phyloP scores from a whole-genome alignment of 2,888 invertebrate species.

The Thereva nobilitata region DNA sequence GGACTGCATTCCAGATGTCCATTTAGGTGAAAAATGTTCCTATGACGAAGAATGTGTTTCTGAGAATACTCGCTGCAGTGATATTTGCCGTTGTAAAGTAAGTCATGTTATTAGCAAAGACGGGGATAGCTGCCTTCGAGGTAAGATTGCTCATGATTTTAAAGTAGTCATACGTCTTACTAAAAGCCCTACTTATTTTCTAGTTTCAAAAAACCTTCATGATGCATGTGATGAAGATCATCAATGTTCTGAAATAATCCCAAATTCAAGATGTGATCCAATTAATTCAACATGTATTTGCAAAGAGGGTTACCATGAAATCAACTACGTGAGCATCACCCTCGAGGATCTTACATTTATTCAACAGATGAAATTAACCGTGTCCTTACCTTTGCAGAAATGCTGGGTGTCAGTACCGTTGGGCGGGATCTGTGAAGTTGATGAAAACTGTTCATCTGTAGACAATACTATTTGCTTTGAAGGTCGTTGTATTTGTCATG shows the following conservation, averaged over 20 bases:
- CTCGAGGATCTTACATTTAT: slow-evolving; percentile 32
- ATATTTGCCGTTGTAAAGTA: slow-evolving; percentile 51
- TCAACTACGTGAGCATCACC: slow-evolving; percentile 41
- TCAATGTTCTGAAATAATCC: slow-evolving; percentile 42
- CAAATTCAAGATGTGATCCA: slow-evolving; percentile 41
- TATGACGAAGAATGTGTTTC: slow-evolving; percentile 53
- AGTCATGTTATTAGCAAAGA: slow-evolving; percentile 50
- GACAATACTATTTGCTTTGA: slow-evolving; percentile 40
- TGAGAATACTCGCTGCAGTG: slow-evolving; percentile 50
- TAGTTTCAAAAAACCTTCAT: slow-evolving; percentile 39
- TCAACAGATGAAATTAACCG: slow-evolving; percentile 32
- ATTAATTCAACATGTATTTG: slow-evolving; percentile 41
- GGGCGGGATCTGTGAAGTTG: slow-evolving; percentile 43
- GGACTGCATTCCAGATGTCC: slow-evolving; percentile 50
- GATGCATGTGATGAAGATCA: slow-evolving; percentile 43
- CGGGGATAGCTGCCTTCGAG: slow-evolving; percentile 51
- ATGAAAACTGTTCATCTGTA: slow-evolving; percentile 44
- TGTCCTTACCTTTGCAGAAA: slow-evolving; percentile 41
- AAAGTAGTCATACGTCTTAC: background rate
- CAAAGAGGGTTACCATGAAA: slow-evolving; percentile 41
- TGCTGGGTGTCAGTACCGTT: slow-evolving; percentile 44
- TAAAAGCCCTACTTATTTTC: slow-evolving; percentile 8
- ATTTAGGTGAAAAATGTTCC: slow-evolving; percentile 50
- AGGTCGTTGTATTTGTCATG: slow-evolving; percentile 39
- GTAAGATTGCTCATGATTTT: slow-evolving; percentile 38